Conservation (phyloP, 2,797 vertebrate genomes). For the Bucorvus abyssinicus region DNA sequence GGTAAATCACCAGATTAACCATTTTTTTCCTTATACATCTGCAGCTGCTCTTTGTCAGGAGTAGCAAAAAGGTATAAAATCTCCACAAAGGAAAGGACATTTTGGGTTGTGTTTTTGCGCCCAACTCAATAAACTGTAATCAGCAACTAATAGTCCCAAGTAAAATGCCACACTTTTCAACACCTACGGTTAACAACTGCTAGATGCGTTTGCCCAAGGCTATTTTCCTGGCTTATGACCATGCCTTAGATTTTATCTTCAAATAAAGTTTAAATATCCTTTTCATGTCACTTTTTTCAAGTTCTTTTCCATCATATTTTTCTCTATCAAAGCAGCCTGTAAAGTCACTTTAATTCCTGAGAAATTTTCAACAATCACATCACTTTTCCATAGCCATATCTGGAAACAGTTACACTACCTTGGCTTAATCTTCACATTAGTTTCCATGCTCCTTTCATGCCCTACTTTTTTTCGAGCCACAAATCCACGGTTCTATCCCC, state of each 20-base stretch:
- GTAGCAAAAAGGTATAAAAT: neutral
- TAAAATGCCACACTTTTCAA: neutral
- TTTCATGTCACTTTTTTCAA: neutral
- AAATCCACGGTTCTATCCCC: neutral
- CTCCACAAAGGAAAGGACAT: neutral
- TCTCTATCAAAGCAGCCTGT: neutral
- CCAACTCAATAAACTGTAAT: neutral
- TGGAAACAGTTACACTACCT: neutral
- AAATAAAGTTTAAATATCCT: constrained; percentile 22
- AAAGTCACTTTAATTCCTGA: constrained; percentile 23
- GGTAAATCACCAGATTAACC: neutral
- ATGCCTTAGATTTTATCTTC: constrained; percentile 7
- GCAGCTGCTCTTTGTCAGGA: neutral
- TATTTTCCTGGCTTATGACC: constrained; percentile 11
- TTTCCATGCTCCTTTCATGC: neutral
- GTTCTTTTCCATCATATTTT: neutral
- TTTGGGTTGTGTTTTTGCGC: neutral
- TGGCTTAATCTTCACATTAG: neutral
- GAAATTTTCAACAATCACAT: constrained; percentile 12
- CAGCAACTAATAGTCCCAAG: neutral
- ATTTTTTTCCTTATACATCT: neutral
- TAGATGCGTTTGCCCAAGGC: neutral
- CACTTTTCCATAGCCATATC: neutral
- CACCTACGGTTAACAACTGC: neutral
- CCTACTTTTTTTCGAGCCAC: neutral